Evolutionary conservation across 2,888 invertebrate species (phyloP), one percentile per base, ranked within the genome.

Genomic region (Caenorhabditis doughertyi): DNA sequence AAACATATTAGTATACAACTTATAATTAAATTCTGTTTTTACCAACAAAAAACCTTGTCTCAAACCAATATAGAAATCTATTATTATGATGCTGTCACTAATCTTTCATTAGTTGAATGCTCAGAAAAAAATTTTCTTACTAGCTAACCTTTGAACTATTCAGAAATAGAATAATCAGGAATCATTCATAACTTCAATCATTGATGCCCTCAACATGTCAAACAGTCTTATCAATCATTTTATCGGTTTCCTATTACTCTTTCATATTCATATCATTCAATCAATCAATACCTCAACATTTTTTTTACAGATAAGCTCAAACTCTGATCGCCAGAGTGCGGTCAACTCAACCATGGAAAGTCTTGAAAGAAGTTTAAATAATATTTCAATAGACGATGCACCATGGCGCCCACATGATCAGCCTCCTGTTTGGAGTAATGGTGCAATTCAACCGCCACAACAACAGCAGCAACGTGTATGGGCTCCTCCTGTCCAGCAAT

Each of bases 381-480:
- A 84, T 47, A 84, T 86, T 21, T 72, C 81, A 39, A 81, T 86
- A 67, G 86, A 86, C 67, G 86, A 86, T 49, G 80, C 67, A 44
- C 79, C 84, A 56, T 86, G 86, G 86, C 83, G 84, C 39, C 86
- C 83, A 32, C 84, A 86, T 47, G 86, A 84, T 27, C 84, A 84
- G 35, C 58, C 81, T 42, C 81, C 60, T 5, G 70, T 79, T 23
- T 83, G 83, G 83, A 65, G 79, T 3, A 74, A 60, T 23, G 49
- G 25, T 25, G 81, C 65, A 25, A 49, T 60, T 3, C 83, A 81
- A 27, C 64, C 27, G 11, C 44, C 44, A 8, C 83, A 21, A 42
- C 67, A 58, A 25, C 51, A 56, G 25, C 81, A 73, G 23, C 68
- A 29, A 27, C 21, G 79, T 8, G 82, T 77, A 23, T 83, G 83